Evolutionary conservation across 2,113 vertebrate genomes (phyloP), one percentile per base, ranked within the genome.

Genomic region (Bufo bufo): DNA sequence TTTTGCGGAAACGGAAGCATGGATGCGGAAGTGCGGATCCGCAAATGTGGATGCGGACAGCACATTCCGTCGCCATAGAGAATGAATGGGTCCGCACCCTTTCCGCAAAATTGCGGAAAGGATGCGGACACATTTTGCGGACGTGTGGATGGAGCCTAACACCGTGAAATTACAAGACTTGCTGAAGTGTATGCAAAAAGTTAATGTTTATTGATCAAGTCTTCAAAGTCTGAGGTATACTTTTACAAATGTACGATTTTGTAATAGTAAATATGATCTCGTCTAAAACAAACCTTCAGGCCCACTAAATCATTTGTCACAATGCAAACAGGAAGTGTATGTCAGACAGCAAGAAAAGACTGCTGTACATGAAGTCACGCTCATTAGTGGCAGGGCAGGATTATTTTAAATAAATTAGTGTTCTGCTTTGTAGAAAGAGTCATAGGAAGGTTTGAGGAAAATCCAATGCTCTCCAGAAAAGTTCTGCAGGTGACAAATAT

Each of bases 261-360:
- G 54, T 43, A 6, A 8, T 59, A 45, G 54, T 23, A 80, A 80
- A 80, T 12, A 17, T 19, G 54, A 80, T 59, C 78, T 59, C 10
- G n/a, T 3, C 33, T 80, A 33, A 80, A 33, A 78, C n/a, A 78
- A 78, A 78, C 77, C 56, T 56, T 56, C 11, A 56, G 50, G 54
- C 6, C 66, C 50, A 56, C 14, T 78, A 56, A 78, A 78, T 78
- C 77, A 78, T 58, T 80, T 58, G 56, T 79, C 75, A 54, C 5
- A 78, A 7, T 11, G n/a, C 52, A 80, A 81, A 81, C 79, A 81
- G 79, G 79, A 81, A 81, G 33, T 23, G 58, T 17, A 81, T 49
- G 10, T 75, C 47, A 75, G 72, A 50, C 17, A 49, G 72, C 45
- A 50, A 75, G 72, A 75, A 75, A 50, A 19, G 20, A 43, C 43